Conservation (phyloP, 2,797 vertebrate genomes). For the Crenuchus spilurus region DNA sequence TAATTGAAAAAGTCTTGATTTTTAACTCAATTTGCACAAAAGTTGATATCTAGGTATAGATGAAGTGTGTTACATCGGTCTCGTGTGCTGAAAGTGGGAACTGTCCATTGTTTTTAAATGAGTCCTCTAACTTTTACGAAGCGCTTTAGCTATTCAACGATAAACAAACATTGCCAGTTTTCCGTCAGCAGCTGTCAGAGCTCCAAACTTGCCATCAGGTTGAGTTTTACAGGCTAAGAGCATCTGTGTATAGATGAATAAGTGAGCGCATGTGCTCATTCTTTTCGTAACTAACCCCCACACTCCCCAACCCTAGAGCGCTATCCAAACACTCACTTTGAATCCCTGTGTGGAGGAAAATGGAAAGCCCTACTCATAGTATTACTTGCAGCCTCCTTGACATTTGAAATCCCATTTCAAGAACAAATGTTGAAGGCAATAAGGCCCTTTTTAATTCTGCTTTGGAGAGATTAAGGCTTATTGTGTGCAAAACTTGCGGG, state of each 20-base stretch:
- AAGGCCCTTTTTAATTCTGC: slow-evolving; percentile 67
- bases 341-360: slow-evolving; percentile 64
- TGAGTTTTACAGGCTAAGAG: slow-evolving; percentile 15
- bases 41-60: neutral
- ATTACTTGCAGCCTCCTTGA: slow-evolving; percentile 75
- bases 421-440: slow-evolving; percentile 74
- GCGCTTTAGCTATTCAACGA: neutral
- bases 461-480: slow-evolving; percentile 69
- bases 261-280: neutral
- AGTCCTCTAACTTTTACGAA: neutral
- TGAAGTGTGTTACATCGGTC: neutral
- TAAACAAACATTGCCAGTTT: neutral
- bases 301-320: slow-evolving; percentile 5
- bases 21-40: neutral
- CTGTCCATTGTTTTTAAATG: neutral
- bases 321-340: slow-evolving; percentile 24
- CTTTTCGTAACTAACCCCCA: neutral
- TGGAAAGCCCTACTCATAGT: slow-evolving; percentile 74
- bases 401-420: slow-evolving; percentile 79
- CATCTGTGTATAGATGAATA: neutral
- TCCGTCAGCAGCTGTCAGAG: neutral
- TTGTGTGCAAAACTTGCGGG: slow-evolving; percentile 45
- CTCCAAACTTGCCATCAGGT: slow-evolving; percentile 1
- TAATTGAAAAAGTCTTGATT: too few relatives aligned
- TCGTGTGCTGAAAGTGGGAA: neutral